Evolutionary conservation across 1,140 invertebrate species (phyloP).

Genomic region (Brachionus plicatilis): DNA sequence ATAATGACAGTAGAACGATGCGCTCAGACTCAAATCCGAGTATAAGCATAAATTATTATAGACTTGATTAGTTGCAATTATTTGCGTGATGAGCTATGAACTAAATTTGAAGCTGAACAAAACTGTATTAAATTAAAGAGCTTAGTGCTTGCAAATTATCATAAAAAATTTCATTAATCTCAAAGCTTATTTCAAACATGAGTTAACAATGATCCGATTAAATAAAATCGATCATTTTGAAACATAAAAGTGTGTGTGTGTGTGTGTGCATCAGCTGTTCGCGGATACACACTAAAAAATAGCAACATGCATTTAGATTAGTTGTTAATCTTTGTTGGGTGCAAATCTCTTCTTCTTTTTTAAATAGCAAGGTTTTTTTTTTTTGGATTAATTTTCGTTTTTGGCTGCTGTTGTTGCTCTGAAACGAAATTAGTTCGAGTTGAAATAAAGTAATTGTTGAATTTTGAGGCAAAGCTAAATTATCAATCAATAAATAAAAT

Average conservation of each 20-base stretch:
- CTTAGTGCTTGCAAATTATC: not conserved
- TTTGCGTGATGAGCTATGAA: not conserved
- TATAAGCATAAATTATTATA: not conserved
- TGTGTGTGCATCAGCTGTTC: not conserved
- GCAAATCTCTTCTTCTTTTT: too few relatives aligned
- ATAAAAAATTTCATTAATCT: not conserved
- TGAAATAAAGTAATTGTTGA: not conserved
- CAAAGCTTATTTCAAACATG: not conserved
- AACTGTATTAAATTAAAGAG: not conserved
- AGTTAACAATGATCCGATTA: not conserved
- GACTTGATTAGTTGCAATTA: not conserved
- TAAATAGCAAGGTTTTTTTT: not conserved
- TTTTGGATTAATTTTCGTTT: not conserved
- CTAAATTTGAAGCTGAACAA: not conserved
- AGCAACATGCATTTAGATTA: too few relatives aligned
- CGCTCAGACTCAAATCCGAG: not conserved
- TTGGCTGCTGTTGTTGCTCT: not conserved
- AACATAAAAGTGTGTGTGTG: not conserved
- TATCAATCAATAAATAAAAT: not conserved
- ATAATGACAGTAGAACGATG: not conserved
- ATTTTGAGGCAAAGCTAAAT: not conserved
- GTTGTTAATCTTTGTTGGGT: too few relatives aligned
- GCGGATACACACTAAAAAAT: not conserved
- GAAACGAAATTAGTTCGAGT: not conserved
- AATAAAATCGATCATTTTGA: not conserved